Conservation (phyloP, 2,797 vertebrate genomes). For the Myioborus melanocephalus region DNA sequence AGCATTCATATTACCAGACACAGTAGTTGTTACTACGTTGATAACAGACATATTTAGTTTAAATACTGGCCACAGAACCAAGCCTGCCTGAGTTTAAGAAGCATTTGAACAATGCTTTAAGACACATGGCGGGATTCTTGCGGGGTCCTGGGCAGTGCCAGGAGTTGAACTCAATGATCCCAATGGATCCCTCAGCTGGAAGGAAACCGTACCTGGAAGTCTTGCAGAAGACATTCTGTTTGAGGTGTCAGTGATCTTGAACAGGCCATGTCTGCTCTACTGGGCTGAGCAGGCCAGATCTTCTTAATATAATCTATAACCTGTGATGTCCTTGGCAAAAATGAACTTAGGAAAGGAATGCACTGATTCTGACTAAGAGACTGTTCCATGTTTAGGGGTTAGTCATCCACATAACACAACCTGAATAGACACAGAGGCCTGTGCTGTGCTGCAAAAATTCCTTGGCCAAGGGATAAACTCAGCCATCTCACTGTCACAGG, state of each 20-base stretch:
- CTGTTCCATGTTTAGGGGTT: neutral
- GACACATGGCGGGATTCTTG: neutral
- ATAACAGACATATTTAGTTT: neutral
- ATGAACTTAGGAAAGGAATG: neutral
- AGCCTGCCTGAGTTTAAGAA: neutral
- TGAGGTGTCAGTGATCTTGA: neutral
- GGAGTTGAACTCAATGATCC: neutral
- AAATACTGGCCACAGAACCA: neutral
- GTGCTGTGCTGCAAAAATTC: neutral
- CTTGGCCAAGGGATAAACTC: neutral
- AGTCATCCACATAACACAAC: accelerated
- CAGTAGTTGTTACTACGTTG: neutral
- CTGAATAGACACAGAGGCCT: neutral
- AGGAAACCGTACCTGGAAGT: neutral
- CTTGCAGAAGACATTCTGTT: neutral
- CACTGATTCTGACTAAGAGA: neutral
- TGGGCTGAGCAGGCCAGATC: neutral
- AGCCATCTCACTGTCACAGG: neutral
- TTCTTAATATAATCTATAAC: neutral
- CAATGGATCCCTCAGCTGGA: neutral
- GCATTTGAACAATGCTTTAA: neutral
- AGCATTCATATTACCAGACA: accelerated
- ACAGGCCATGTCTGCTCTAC: neutral
- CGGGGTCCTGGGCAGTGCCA: neutral
- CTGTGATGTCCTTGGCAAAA: neutral